Percentiles rank a stretch among this genome's conserved stretches.
phyloP scores from a whole-genome alignment of 2,888 invertebrate species.

The Scaptomyza parva region DNA sequence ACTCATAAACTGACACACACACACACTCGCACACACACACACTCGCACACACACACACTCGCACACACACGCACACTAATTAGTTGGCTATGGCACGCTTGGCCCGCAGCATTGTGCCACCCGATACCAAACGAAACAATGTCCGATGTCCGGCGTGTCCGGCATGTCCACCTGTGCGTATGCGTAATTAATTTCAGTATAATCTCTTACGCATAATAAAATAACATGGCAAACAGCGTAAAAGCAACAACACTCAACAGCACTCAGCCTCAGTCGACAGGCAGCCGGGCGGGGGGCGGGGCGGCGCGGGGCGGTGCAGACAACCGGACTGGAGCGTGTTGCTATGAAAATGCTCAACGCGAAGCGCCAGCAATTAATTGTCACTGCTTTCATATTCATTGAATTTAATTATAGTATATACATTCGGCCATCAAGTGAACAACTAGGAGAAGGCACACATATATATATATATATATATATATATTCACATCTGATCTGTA shows the following conservation, averaged over 20 bases:
- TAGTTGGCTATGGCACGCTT: conserved; percentile 53
- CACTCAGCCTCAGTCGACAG: too few species aligned
- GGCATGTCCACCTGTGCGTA: conserved; percentile 72
- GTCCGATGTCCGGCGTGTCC: conserved; percentile 22
- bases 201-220: conserved; percentile 79
- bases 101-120: conserved; percentile 22
- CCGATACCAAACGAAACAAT: neutral
- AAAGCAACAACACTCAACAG: conserved; percentile 1
- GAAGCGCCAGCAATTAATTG: conserved; percentile 68
- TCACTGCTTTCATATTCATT: conserved; percentile 62
- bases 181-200: conserved; percentile 78
- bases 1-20: too few species aligned
- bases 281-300: too few species aligned
- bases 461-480: too few species aligned
- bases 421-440: conserved; percentile 1
- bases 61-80: conserved; percentile 43
- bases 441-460: too few species aligned
- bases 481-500: too few species aligned
- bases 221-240: conserved; percentile 52
- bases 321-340: conserved; percentile 5
- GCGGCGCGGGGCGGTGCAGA: too few species aligned
- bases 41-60: conserved; percentile 12
- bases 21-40: too few species aligned
- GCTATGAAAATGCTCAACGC: conserved; percentile 37
- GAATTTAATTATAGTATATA: conserved; percentile 56